Percentiles rank a stretch among this genome's conserved stretches.
Conservation (phyloP, 1,140 invertebrate species). For the Ceratina japonica region DNA sequence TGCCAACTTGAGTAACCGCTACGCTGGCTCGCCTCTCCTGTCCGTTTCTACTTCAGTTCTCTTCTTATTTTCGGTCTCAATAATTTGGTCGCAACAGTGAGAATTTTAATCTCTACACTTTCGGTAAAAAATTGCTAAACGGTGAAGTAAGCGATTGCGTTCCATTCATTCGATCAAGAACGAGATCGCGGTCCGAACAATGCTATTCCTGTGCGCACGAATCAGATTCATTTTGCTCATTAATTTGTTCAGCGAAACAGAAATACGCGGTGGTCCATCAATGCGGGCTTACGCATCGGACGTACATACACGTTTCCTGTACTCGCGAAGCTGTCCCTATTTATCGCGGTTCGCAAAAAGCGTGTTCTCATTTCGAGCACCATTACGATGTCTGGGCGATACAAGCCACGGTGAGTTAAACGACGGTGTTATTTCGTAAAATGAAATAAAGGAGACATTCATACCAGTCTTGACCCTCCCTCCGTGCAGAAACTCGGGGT, state of each 20-base stretch:
- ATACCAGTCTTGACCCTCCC: conserved; percentile 52
- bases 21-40: conserved; percentile 5
- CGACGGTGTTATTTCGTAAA: conserved; percentile 61
- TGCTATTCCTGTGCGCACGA: conserved; percentile 18
- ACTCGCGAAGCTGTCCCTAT: conserved; percentile 29
- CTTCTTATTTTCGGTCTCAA: conserved; percentile 17
- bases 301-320: not conserved
- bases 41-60: too few relatives aligned
- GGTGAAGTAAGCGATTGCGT: not conserved
- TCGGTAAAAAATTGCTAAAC: not conserved
- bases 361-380: conserved; percentile 51
- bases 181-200: not conserved
- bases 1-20: conserved; percentile 41
- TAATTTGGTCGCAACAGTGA: conserved; percentile 7
- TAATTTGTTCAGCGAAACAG: conserved; percentile 35
- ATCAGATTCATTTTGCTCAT: conserved; percentile 2
- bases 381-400: conserved; percentile 61
- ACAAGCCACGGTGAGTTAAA: conserved; percentile 57
- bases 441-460: conserved; percentile 68
- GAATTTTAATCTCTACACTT: not conserved
- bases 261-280: not conserved
- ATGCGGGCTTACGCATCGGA: not conserved
- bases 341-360: conserved; percentile 58
- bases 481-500: conserved; percentile 36
- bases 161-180: not conserved